phyloP scores from a whole-genome alignment of 2,113 vertebrate genomes.

The Nettapus auritus region DNA sequence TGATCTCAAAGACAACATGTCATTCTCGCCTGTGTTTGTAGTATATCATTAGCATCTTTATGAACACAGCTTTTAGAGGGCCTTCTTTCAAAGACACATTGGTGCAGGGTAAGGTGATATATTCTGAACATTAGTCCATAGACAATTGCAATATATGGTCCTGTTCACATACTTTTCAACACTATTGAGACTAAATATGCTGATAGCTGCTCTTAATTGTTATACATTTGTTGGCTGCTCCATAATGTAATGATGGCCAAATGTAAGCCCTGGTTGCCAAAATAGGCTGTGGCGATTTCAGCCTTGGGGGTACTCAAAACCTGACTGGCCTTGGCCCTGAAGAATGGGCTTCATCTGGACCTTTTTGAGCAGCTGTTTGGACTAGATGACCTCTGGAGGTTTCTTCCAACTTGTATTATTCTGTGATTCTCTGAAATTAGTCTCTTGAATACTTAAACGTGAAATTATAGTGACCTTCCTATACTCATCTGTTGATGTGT shows the following conservation, averaged over 20 bases:
- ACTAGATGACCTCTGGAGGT: background rate
- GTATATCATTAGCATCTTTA: background rate
- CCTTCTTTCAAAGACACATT: background rate
- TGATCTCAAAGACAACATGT: background rate
- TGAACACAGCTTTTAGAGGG: background rate
- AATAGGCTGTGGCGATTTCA: background rate
- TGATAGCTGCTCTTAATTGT: background rate
- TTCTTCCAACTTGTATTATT: background rate
- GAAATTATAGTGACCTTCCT: background rate
- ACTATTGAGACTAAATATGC: background rate
- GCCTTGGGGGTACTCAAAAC: background rate
- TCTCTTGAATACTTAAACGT: background rate
- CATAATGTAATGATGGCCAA: background rate
- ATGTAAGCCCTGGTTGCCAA: background rate
- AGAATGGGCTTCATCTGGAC: background rate
- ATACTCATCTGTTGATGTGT: background rate
- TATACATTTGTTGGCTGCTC: background rate
- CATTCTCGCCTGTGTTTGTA: background rate
- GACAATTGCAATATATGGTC: background rate
- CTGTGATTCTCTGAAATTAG: background rate
- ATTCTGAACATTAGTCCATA: background rate
- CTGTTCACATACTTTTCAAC: background rate
- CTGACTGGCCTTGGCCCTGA: background rate
- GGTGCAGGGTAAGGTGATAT: background rate
- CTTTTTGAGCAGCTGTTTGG: rapidly evolving